These are phyloP conservation scores for Mesochorus sp. DNA, from an alignment of 2,888 invertebrate species.

Conservation along the genomic window DNA sequence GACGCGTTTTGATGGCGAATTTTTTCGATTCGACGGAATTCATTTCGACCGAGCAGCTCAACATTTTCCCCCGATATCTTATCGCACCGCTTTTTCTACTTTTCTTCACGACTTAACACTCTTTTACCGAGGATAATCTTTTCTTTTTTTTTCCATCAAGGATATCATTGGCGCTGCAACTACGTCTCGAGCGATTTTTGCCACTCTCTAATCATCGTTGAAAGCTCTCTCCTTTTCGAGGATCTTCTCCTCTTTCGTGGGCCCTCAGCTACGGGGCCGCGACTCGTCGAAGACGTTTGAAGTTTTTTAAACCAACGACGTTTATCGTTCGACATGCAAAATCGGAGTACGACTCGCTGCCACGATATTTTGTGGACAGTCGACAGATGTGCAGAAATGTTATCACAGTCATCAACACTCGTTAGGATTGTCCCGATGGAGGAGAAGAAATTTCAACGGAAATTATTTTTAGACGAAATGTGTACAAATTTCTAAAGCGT, in stretches of 20 bases:
- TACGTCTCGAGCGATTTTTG: constrained; percentile 24
- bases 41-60: constrained; percentile 66
- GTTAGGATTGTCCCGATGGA: constrained; percentile 2
- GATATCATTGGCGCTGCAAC: background rate
- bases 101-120: background rate
- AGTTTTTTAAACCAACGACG: constrained; percentile 2
- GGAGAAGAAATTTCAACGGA: background rate
- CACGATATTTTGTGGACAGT: constrained; percentile 65
- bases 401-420: constrained; percentile 64
- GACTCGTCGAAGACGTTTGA: constrained; percentile 4
- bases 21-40: constrained; percentile 56
- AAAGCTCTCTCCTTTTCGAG: background rate
- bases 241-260: background rate
- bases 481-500: background rate
- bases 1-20: constrained; percentile 67
- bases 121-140: too few species aligned
- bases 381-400: constrained; percentile 59
- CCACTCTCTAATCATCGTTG: constrained; percentile 43
- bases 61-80: constrained; percentile 56
- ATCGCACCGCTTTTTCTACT: background rate
- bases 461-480: background rate
- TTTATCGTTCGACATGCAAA: constrained; percentile 10
- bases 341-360: constrained; percentile 44
- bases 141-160: background rate
- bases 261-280: background rate